phyloP scores from a whole-genome alignment of 1,140 invertebrate genomes.

The Musca vetustissima region DNA sequence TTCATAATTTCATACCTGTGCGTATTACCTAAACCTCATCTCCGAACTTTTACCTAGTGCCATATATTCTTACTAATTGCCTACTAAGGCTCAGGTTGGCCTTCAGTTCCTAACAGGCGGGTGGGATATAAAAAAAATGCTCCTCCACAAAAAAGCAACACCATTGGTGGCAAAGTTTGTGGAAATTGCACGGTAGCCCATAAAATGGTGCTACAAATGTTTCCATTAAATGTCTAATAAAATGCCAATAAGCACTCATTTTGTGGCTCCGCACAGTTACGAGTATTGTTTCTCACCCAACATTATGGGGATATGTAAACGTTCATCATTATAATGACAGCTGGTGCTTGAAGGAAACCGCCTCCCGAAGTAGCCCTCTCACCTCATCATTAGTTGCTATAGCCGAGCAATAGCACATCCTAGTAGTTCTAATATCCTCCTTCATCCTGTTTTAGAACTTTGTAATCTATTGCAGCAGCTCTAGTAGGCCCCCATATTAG shows the following conservation, averaged over 20 bases:
- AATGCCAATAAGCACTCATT: slow-evolving; percentile 28
- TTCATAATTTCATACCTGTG: slow-evolving; percentile 17
- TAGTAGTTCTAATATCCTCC: no score
- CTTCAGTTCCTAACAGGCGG: background rate
- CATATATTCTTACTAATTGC: slow-evolving; percentile 23
- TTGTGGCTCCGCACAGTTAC: background rate
- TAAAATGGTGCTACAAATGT: slow-evolving; percentile 27
- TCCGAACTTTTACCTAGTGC: background rate
- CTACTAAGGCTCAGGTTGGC: slow-evolving; percentile 6
- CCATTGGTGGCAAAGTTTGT: background rate
- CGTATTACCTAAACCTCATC: slow-evolving; percentile 16
- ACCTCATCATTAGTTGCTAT: no score
- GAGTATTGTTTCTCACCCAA: background rate
- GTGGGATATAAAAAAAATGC: background rate
- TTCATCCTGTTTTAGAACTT: background rate
- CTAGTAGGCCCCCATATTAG: no score
- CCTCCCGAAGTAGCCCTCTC: no score
- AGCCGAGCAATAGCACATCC: no score
- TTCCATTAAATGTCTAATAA: slow-evolving; percentile 29
- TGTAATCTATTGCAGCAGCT: slow-evolving; percentile 15
- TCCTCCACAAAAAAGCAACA: no score
- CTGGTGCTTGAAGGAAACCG: background rate
- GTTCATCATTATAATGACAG: slow-evolving; percentile 24
- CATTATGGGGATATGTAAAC: background rate
- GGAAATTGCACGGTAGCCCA: slow-evolving; percentile 2